These are phyloP conservation scores for Muschampia plurimacula DNA, from an alignment of 2,888 invertebrate species.

Conservation along the genomic window DNA sequence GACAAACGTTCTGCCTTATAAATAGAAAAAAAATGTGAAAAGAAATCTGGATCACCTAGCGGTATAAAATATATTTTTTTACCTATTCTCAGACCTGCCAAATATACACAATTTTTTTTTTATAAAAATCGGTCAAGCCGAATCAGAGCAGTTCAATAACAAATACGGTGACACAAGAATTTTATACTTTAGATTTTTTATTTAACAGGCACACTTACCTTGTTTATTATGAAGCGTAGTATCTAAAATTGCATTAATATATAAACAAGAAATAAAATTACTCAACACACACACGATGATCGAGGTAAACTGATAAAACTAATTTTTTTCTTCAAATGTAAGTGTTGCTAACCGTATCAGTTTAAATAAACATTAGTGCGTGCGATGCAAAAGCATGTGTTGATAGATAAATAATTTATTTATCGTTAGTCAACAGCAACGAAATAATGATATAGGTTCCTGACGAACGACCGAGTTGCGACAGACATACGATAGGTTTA, in stretches of 20 bases:
- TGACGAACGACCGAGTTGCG: conserved; percentile 74
- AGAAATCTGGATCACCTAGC: no score
- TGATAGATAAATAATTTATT: conserved; percentile 49
- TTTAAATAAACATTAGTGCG: conserved; percentile 71
- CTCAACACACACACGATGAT: conserved; percentile 40
- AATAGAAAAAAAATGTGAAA: no score
- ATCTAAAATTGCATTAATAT: conserved; percentile 22
- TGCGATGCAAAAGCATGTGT: conserved; percentile 71
- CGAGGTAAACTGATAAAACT: conserved; percentile 18
- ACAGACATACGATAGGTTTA: conserved; percentile 60
- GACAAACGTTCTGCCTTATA: no score
- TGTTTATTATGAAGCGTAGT: no score
- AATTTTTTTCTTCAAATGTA: conserved; percentile 28
- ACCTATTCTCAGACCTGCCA: no score
- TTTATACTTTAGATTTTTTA: no score
- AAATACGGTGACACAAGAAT: no score
- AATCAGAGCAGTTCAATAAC: no score
- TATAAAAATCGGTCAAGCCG: no score
- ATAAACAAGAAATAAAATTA: conserved; percentile 46
- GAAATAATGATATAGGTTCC: conserved; percentile 73
- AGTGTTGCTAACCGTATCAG: conserved; percentile 48
- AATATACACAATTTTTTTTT: no score
- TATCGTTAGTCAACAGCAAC: conserved; percentile 71
- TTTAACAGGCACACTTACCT: no score
- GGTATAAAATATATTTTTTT: no score